Conservation (phyloP, 2,888 invertebrate species). For the Kryphioiulus occultus region DNA sequence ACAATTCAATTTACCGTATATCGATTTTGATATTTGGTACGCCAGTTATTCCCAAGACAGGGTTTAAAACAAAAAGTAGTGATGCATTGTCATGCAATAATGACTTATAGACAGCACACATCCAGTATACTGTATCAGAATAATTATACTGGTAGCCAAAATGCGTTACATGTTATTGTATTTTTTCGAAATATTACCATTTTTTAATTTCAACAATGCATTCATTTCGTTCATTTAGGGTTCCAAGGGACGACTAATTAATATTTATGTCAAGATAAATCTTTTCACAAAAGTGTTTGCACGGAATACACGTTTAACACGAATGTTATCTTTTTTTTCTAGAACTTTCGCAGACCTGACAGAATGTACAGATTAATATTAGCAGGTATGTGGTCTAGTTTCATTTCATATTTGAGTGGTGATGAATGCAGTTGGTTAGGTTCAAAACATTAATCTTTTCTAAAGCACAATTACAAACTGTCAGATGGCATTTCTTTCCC, state of each 20-base stretch:
- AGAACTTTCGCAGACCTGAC: background rate
- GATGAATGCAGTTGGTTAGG: background rate
- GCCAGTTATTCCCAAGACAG: background rate
- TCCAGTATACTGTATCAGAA: no score
- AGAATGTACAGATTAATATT: constrained; percentile 12
- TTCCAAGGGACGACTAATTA: background rate
- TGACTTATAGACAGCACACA: no score
- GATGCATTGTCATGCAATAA: background rate
- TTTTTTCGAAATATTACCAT: background rate
- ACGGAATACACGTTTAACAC: background rate
- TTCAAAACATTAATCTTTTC: no score
- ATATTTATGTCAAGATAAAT: background rate
- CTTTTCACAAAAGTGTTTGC: background rate
- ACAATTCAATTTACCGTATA: background rate
- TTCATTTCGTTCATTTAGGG: background rate
- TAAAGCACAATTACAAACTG: background rate
- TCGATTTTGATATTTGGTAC: background rate
- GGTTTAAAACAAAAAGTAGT: background rate
- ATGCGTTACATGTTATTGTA: background rate
- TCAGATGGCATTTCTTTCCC: background rate
- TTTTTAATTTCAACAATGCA: background rate
- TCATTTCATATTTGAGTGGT: background rate
- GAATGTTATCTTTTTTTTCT: background rate
- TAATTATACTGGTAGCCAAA: background rate
- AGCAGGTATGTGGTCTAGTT: background rate